Conservation (phyloP, 2,797 vertebrate species). For the Cossypha niveicapilla region DNA sequence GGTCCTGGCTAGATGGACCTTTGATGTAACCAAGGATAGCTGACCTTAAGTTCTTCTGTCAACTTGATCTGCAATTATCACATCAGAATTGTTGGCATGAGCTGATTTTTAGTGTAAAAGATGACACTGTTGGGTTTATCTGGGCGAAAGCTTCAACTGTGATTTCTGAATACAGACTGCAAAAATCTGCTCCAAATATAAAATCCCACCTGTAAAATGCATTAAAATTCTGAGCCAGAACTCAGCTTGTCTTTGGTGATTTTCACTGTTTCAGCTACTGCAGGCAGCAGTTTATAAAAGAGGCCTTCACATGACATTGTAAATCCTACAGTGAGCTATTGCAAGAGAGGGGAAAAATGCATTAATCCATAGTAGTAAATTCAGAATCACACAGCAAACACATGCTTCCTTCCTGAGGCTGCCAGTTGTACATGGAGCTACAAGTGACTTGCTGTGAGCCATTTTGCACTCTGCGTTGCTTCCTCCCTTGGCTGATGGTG, state of each 20-base stretch:
- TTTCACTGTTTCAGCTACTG: conserved; percentile 4
- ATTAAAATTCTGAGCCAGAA: conserved; percentile 14
- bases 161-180: neutral
- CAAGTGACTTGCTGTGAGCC: conserved; percentile 7
- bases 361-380: conserved; percentile 3
- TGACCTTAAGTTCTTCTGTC: neutral
- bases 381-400: conserved; percentile 3
- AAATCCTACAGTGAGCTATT: neutral
- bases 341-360: neutral
- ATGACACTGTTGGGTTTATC: neutral
- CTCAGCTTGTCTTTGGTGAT: neutral
- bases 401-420: neutral
- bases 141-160: neutral
- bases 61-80: neutral
- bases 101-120: neutral
- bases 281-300: conserved; percentile 28
- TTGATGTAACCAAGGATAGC: neutral
- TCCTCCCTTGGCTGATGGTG: neutral
- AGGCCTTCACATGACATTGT: neutral
- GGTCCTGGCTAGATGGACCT: neutral
- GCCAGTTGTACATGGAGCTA: neutral
- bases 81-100: neutral
- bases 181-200: neutral
- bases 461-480: conserved; percentile 15
- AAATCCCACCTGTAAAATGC: neutral